Conservation (phyloP, 1,140 invertebrate genomes). For the Armadillidium nasatum region DNA sequence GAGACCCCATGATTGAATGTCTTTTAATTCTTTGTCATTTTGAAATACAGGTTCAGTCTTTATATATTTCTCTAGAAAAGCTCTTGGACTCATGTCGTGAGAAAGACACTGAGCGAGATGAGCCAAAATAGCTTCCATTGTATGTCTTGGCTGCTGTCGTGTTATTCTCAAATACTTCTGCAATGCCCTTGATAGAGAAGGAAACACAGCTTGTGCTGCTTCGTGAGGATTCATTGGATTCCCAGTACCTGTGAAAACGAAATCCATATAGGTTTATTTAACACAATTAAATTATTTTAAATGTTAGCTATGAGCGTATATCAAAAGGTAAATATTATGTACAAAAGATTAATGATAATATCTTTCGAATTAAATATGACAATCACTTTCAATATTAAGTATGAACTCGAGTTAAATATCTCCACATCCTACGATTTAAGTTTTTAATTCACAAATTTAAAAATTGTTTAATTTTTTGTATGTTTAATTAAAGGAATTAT, state of each 20-base stretch:
- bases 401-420: too few relatives aligned
- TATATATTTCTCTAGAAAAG: conserved; percentile 86
- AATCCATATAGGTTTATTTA: too few relatives aligned
- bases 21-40: conserved; percentile 59
- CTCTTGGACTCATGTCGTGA: conserved; percentile 85
- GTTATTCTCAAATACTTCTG: conserved; percentile 95
- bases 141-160: conserved; percentile 88
- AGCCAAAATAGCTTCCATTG: conserved; percentile 79
- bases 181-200: conserved; percentile 86
- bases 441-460: too few relatives aligned
- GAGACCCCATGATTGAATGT: conserved; percentile 83
- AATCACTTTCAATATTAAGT: too few relatives aligned
- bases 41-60: conserved; percentile 67
- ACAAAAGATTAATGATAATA: too few relatives aligned
- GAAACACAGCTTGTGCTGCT: conserved; percentile 94
- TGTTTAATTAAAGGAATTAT: too few relatives aligned
- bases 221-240: conserved; percentile 82
- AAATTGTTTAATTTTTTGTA: too few relatives aligned
- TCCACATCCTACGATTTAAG: too few relatives aligned
- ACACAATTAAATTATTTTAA: too few relatives aligned
- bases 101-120: conserved; percentile 86
- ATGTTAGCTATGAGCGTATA: too few relatives aligned
- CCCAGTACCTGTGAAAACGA: conserved; percentile 32
- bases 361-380: too few relatives aligned
- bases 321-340: too few relatives aligned